phyloP scores from a whole-genome alignment of 2,888 invertebrate genomes.

The Drosophila paranaensis region DNA sequence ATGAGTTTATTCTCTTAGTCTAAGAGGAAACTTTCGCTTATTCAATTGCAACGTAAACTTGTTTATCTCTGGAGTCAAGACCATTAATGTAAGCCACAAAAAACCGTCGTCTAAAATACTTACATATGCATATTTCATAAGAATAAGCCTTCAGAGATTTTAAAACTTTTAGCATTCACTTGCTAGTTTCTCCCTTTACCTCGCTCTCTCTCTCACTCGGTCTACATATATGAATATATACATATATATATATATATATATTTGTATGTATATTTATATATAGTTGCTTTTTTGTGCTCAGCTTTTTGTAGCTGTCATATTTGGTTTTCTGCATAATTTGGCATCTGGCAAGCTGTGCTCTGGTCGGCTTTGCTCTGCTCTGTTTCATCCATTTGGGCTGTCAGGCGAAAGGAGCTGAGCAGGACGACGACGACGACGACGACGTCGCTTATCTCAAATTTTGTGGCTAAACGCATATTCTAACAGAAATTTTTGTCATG shows the following conservation, averaged over 20 bases:
- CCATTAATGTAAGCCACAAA: conserved; percentile 18
- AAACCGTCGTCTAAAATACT: conserved; percentile 21
- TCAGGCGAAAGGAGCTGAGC: conserved; percentile 7
- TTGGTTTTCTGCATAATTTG: conserved; percentile 73
- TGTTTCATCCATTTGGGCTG: conserved; percentile 19
- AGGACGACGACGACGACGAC: conserved; percentile 14
- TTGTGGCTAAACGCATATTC: conserved; percentile 76
- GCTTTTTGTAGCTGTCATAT: conserved; percentile 51
- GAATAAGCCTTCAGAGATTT: conserved; percentile 31
- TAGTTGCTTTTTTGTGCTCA: conserved; percentile 11
- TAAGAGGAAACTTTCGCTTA: conserved; percentile 3
- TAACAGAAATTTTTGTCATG: conserved; percentile 68
- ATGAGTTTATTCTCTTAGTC: neutral
- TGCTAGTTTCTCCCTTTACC: neutral
- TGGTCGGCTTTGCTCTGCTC: conserved; percentile 2
- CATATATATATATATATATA: neutral
- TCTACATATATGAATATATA: too few relatives aligned
- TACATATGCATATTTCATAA: conserved; percentile 50
- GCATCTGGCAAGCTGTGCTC: conserved; percentile 36
- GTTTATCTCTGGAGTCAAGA: conserved; percentile 39
- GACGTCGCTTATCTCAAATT: conserved; percentile 59
- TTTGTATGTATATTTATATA: conserved; percentile 5
- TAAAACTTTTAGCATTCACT: conserved; percentile 42
- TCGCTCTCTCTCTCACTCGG: neutral
- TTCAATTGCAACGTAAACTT: conserved; percentile 41